Percentiles rank a stretch among this genome's conserved stretches.
These are phyloP conservation scores for Columba livia DNA, from an alignment of 2,113 vertebrate species.

Conservation along the genomic window DNA sequence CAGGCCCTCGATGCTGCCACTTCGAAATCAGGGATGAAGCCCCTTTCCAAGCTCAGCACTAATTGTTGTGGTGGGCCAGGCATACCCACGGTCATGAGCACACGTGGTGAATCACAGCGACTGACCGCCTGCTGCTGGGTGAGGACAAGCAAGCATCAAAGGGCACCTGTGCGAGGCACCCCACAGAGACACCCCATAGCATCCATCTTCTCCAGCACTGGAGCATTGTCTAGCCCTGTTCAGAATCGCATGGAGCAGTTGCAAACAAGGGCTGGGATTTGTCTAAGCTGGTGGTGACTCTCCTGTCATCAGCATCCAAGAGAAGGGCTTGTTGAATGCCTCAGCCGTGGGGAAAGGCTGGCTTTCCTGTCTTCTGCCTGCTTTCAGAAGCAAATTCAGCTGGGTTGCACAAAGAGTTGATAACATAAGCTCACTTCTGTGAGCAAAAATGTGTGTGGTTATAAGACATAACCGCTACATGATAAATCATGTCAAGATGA, in stretches of 20 bases:
- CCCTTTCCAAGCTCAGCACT: neutral
- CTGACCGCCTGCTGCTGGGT: neutral
- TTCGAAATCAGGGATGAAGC: neutral
- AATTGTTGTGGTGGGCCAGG: neutral
- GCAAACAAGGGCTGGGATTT: neutral
- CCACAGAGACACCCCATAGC: neutral
- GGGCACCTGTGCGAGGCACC: neutral
- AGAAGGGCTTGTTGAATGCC: neutral
- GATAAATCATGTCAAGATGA: neutral
- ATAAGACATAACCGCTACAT: neutral
- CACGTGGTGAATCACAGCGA: neutral
- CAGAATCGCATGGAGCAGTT: rapidly evolving
- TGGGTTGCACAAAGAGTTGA: neutral
- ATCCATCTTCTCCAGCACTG: neutral
- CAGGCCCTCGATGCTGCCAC: rapidly evolving
- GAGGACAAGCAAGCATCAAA: neutral
- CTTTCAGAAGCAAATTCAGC: neutral
- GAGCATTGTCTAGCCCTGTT: neutral
- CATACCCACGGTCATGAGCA: rapidly evolving
- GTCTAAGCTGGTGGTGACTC: neutral
- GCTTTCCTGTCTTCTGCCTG: neutral
- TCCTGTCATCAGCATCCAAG: neutral
- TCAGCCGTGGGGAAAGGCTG: neutral
- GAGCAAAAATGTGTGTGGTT: neutral
- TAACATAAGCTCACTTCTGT: neutral